Evolutionary conservation across 2,113 vertebrate species (phyloP).

Genomic region (Psittacula cyanocephala): DNA sequence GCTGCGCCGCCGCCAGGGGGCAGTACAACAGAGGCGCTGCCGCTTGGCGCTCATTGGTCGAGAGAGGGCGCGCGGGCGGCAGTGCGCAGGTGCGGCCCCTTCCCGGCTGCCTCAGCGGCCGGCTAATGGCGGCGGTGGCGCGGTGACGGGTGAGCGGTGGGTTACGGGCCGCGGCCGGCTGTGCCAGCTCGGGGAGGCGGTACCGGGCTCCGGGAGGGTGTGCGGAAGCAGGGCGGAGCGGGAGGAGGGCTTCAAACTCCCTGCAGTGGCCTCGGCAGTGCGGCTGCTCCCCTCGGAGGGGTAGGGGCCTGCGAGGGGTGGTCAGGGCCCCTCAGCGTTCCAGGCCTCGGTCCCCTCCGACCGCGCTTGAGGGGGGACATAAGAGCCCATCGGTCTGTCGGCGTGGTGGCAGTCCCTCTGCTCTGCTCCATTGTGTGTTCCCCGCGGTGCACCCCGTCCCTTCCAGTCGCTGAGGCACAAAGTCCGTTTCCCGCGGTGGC

Average conservation of each 20-base stretch:
- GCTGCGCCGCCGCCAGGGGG: not conserved
- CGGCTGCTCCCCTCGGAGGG: not conserved
- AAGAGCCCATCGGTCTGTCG: no score
- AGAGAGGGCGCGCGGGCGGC: no score
- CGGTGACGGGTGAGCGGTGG: not conserved
- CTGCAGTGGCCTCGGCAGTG: not conserved
- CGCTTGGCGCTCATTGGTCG: not conserved
- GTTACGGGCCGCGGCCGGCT: rapidly evolving
- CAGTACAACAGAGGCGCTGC: not conserved
- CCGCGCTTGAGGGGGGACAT: rapidly evolving
- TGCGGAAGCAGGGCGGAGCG: not conserved
- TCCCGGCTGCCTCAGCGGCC: conserved; percentile 26
- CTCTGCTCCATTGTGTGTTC: rapidly evolving
- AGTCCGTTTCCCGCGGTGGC: not conserved
- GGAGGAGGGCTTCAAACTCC: rapidly evolving
- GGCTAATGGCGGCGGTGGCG: conserved; percentile 24
- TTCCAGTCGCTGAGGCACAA: not conserved
- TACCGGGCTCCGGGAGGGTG: not conserved
- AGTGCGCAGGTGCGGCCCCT: not conserved
- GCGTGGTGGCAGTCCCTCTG: no score
- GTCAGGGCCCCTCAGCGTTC: not conserved
- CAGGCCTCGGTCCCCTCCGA: not conserved
- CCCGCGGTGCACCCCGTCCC: no score
- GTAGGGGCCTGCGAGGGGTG: rapidly evolving
- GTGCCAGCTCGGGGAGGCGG: not conserved